Evolutionary conservation across 2,113 vertebrate species (phyloP).

Genomic region (Lycaon pictus): DNA sequence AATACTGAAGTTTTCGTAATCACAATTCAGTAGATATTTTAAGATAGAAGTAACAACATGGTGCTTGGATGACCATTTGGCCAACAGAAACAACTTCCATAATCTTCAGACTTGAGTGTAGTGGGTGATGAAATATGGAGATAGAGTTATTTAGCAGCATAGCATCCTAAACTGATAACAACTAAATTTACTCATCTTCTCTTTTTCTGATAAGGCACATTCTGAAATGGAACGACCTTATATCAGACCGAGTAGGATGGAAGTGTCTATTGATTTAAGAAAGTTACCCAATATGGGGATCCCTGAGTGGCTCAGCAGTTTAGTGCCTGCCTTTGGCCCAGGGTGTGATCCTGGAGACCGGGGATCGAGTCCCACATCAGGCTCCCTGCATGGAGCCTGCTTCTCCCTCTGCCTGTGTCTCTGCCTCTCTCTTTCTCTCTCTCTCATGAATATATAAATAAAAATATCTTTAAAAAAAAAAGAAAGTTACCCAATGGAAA

Average conservation of each 20-base stretch:
- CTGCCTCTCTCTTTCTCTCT: too few species aligned
- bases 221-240: neutral
- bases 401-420: too few species aligned
- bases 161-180: neutral
- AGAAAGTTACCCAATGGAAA: neutral
- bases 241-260: neutral
- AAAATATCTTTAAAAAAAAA: neutral
- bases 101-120: neutral
- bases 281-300: neutral
- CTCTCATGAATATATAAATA: too few species aligned
- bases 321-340: too few species aligned
- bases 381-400: too few species aligned
- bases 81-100: neutral
- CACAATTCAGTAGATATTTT: neutral
- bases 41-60: neutral
- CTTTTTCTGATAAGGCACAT: neutral
- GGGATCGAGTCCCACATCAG: too few species aligned
- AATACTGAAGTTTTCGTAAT: neutral
- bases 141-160: neutral
- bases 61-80: neutral
- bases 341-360: too few species aligned
- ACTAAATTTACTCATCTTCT: neutral
- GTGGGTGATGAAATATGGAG: neutral
- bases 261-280: neutral
- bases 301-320: too few species aligned